Conservation (phyloP, 2,888 invertebrate species). For the Ormyrus pomaceus region DNA sequence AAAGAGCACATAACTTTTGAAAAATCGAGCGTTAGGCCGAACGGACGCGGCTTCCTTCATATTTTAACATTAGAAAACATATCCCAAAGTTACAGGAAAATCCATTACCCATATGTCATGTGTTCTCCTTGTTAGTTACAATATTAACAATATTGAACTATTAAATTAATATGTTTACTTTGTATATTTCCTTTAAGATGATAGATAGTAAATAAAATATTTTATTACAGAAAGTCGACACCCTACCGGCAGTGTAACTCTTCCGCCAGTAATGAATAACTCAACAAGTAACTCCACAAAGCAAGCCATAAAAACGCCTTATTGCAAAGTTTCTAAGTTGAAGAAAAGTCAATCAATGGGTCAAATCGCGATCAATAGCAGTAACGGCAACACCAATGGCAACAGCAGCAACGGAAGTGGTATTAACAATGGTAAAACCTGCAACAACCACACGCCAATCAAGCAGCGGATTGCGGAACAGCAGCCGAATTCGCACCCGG, state of each 20-base stretch:
- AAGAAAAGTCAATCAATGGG: slow-evolving; percentile 68
- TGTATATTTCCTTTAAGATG: background rate
- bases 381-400: slow-evolving; percentile 13
- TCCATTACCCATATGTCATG: too few relatives aligned
- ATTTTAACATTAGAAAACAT: too few relatives aligned
- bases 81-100: too few relatives aligned
- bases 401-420: slow-evolving; percentile 23
- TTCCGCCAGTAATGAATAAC: slow-evolving; percentile 71
- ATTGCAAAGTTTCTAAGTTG: slow-evolving; percentile 72
- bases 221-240: slow-evolving; percentile 70
- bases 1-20: too few relatives aligned
- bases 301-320: slow-evolving; percentile 69
- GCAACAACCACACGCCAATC: slow-evolving; percentile 65
- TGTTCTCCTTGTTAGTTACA: too few relatives aligned
- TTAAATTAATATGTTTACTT: too few relatives aligned
- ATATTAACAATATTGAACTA: too few relatives aligned
- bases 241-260: slow-evolving; percentile 69
- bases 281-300: slow-evolving; percentile 69
- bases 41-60: too few relatives aligned
- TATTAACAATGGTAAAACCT: slow-evolving; percentile 57
- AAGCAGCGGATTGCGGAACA: slow-evolving; percentile 65
- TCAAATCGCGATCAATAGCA: slow-evolving; percentile 52
- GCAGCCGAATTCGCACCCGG: slow-evolving; percentile 59
- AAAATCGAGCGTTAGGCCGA: too few relatives aligned
- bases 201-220: background rate